Evolutionary conservation across 1,140 invertebrate species (phyloP), one percentile per base, ranked within the genome.

Genomic region (Drosophila pallidifrons): DNA sequence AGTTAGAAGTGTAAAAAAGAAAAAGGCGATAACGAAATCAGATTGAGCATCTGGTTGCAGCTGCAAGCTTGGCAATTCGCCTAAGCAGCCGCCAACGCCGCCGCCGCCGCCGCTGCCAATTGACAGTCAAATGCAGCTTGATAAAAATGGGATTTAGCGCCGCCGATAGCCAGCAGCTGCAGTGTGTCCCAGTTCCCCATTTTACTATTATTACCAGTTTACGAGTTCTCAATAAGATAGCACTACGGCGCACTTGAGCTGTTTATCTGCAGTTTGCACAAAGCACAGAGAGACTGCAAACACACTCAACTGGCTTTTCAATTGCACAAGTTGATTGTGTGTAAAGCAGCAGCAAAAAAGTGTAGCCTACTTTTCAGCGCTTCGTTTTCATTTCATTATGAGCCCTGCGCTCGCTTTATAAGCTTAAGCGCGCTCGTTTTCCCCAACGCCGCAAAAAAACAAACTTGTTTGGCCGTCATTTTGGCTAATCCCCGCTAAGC

Each of bases 321-420:
- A 70, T 82, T 79, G 41, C 20, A 35, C 32, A 43, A 66, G 75
- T 75, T 78, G 60, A 79, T 67, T 78, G 45, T 58, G 32, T 25
- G 20, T 3, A 25, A 25, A 25, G 20, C 20, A 25, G 20, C 43
- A 8, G 15, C 13, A 20, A 7, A 15, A 89, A 81, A 83, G 79
- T 79, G 82, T 85, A 83, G 85, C 85, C 85, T 88, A 90, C 85
- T 75, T 88, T 81, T 85, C 46, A 61, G 83, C 58, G 75, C 79
- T n/a, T 52, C 6, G 51, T 13, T 75, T 72, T 79, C 63, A 68
- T 74, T 87, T 78, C 49, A 75, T 59, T 83, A 43, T 43, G 41
- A 43, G 41, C 41, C 5, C 13, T 43, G 11, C n/a, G 41, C 41
- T 13, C 3, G 20, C 20, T 25, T 25, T 25, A 25, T 43, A n/a